Evolutionary conservation across 35 echinoderm and acorn worm species (phyloP).

Genomic region (Antedon bifida): DNA sequence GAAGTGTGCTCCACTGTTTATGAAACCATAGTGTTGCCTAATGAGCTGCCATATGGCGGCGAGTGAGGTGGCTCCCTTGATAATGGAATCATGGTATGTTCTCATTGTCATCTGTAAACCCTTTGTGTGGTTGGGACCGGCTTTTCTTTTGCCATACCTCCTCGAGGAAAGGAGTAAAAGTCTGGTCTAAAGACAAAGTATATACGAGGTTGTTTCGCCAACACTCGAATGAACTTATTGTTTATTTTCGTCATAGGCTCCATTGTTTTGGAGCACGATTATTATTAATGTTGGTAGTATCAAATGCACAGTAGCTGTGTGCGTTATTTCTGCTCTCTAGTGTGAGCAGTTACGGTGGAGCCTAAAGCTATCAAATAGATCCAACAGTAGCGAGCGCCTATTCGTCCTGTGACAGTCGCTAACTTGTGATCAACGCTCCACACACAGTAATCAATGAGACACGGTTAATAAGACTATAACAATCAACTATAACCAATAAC

Average conservation of each 20-base stretch:
- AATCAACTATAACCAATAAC: too few relatives aligned
- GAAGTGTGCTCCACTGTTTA: slow-evolving; percentile 18
- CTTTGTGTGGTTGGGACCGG: slow-evolving; percentile 17
- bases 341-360: too few relatives aligned
- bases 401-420: too few relatives aligned
- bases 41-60: slow-evolving; percentile 26
- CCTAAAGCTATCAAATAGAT: too few relatives aligned
- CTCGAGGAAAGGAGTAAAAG: slow-evolving; percentile 36
- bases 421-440: too few relatives aligned
- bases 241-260: neutral
- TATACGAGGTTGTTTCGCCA: slow-evolving; percentile 27
- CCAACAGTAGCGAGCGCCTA: too few relatives aligned
- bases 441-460: too few relatives aligned
- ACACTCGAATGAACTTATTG: neutral
- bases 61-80: slow-evolving; percentile 21
- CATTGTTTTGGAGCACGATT: slow-evolving; percentile 11
- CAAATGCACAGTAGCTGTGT: too few relatives aligned
- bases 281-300: too few relatives aligned
- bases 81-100: slow-evolving; percentile 11
- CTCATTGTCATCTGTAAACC: slow-evolving; percentile 15
- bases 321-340: too few relatives aligned
- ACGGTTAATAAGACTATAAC: too few relatives aligned
- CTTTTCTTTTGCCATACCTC: slow-evolving; percentile 35
- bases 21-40: slow-evolving; percentile 37
- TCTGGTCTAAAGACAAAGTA: slow-evolving; percentile 37